Evolutionary conservation across 2,113 vertebrate genomes (phyloP), one percentile per base, ranked within the genome.

Genomic region (Channa argus): DNA sequence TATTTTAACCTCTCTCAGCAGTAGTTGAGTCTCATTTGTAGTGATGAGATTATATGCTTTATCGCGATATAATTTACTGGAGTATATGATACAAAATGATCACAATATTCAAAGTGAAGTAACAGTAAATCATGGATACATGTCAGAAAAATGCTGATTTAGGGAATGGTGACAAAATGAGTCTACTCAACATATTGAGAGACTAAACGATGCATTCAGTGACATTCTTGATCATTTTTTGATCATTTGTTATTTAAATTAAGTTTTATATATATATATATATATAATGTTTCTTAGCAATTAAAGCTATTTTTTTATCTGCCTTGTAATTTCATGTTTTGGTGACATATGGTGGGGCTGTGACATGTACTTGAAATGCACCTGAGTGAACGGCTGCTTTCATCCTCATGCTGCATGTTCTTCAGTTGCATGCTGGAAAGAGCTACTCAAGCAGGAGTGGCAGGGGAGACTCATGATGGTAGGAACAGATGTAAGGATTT

Each of bases 401-500:
- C 80, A 80, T 81, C 63, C 70, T 50, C 74, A 6, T 51, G 71
- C 63, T 65, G 80, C 80, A 74, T 75, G 82, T 81, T 85, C 45
- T 38, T 75, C 59, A 62, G 77, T 44, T 59, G 41, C 47, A 75
- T 64, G 54, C 63, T 68, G 60, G 72, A 85, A 64, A 69, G 75
- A 86, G 73, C 34, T 67, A 56, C 79, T 76, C 80, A 43, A 83
- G 63, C 52, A 50, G 49, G n/a, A 76, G 59, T 59, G 71, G 37
- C 65, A 69, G 41, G 71, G 53, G 54, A 73, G 68, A 84, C 65
- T 61, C 74, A 71, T 47, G 58, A 75, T 72, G 71, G 56, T 53
- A 51, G 63, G 63, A 77, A 69, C 74, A 87, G 69, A 87, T 89
- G 82, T 85, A 66, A 68, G 64, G 80, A 80, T 85, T 80, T 83